phyloP scores from a whole-genome alignment of 1,140 invertebrate species.

The Philaenus spumarius region DNA sequence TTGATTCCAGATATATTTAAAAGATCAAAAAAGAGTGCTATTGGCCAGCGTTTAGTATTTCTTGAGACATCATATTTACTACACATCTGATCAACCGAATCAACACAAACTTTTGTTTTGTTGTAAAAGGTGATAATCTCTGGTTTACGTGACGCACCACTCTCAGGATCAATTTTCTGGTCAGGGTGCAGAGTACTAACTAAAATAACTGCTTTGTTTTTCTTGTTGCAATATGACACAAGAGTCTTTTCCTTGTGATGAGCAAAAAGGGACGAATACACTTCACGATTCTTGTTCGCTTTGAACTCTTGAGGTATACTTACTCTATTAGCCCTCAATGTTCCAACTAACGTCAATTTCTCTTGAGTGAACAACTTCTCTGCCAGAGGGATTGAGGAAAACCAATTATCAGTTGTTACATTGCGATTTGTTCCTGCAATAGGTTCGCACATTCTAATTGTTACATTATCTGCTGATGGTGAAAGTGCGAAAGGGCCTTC shows the following conservation, averaged over 20 bases:
- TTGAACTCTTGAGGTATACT: slow-evolving; percentile 35
- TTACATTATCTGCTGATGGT: slow-evolving; percentile 33
- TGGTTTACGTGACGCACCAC: slow-evolving; percentile 32
- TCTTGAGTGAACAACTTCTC: slow-evolving; percentile 30
- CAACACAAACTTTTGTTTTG: slow-evolving; percentile 31
- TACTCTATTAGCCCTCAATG: slow-evolving; percentile 33
- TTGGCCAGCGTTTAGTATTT: slow-evolving; percentile 23
- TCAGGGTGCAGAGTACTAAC: slow-evolving; percentile 21
- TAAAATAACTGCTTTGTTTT: slow-evolving; percentile 25
- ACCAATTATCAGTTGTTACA: slow-evolving; percentile 35
- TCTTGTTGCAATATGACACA: slow-evolving; percentile 25
- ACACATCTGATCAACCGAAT: background rate
- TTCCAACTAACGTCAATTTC: slow-evolving; percentile 35
- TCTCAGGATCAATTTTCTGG: slow-evolving; percentile 16
- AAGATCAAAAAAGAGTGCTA: background rate
- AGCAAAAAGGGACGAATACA: slow-evolving; percentile 4
- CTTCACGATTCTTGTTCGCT: slow-evolving; percentile 16
- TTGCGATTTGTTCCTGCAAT: slow-evolving; percentile 34
- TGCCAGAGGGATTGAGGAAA: slow-evolving; percentile 28
- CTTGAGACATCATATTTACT: slow-evolving; percentile 13
- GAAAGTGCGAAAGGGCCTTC: slow-evolving; percentile 30
- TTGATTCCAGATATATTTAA: slow-evolving; percentile 1
- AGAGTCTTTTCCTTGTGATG: slow-evolving; percentile 22
- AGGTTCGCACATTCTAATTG: slow-evolving; percentile 34
- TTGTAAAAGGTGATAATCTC: slow-evolving; percentile 36